Evolutionary conservation across 2,888 invertebrate genomes (phyloP).

Genomic region (Byasa hedistus): DNA sequence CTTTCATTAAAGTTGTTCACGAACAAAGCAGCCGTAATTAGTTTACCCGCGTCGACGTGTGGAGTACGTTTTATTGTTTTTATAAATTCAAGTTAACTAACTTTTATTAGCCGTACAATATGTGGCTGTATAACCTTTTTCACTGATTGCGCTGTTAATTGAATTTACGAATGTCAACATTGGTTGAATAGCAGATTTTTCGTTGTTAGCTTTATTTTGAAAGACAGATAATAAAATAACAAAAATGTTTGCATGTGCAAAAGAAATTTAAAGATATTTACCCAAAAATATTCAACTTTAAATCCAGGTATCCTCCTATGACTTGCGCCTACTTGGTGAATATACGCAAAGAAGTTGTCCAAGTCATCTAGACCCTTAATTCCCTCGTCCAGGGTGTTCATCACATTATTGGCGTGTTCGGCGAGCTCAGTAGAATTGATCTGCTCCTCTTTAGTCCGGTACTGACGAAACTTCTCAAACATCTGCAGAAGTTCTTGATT

Average conservation of each 20-base stretch:
- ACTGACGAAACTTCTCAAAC: constrained; percentile 89
- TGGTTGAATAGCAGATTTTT: no score
- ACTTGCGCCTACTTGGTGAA: constrained; percentile 90
- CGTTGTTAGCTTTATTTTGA: no score
- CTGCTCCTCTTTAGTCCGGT: constrained; percentile 89
- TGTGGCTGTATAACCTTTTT: no score
- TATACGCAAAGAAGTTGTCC: constrained; percentile 90
- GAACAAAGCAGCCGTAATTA: constrained; percentile 14
- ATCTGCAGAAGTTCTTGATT: constrained; percentile 88
- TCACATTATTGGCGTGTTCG: constrained; percentile 93
- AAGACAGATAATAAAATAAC: no score
- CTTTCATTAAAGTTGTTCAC: constrained; percentile 13
- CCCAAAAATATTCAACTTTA: constrained; percentile 93
- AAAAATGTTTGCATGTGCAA: no score
- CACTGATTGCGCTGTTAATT: no score
- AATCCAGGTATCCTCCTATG: constrained; percentile 92
- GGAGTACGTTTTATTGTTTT: background rate
- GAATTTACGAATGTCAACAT: no score
- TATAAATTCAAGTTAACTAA: constrained; percentile 3
- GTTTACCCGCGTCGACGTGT: constrained; percentile 3
- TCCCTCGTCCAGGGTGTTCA: constrained; percentile 93
- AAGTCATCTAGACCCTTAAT: constrained; percentile 92
- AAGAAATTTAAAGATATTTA: constrained; percentile 61
- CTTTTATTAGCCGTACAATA: no score
- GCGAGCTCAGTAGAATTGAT: constrained; percentile 89